phyloP scores from a whole-genome alignment of 2,888 invertebrate genomes.

The Emesis russula region DNA sequence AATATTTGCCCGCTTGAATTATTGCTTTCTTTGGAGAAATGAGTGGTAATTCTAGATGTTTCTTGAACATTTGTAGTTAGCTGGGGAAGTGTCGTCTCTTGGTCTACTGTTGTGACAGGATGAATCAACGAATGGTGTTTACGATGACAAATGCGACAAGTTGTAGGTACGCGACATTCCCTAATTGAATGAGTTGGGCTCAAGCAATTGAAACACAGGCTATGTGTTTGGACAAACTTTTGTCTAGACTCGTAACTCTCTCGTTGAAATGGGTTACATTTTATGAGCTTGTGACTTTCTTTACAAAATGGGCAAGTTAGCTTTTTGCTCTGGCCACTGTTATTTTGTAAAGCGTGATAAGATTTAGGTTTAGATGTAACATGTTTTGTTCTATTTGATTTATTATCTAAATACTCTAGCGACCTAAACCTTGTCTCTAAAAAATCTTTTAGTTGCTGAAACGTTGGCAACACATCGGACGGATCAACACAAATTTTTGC shows the following conservation, averaged over 20 bases:
- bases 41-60: not conserved
- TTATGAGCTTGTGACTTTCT: not conserved
- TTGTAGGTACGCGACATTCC: not conserved
- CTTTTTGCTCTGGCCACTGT: not conserved
- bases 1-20: not conserved
- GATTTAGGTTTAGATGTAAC: not conserved
- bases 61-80: not conserved
- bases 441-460: not conserved
- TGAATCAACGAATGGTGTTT: conserved; percentile 4
- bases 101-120: not conserved
- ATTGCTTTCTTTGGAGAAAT: not conserved
- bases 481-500: not conserved
- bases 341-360: not conserved
- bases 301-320: conserved; percentile 3
- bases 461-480: not conserved
- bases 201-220: conserved; percentile 1
- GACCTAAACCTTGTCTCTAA: not conserved
- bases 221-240: not conserved
- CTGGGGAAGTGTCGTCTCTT: conserved; percentile 34
- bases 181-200: not conserved
- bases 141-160: conserved; percentile 2
- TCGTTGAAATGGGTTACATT: not conserved
- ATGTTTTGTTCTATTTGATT: not conserved
- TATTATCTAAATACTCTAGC: not conserved
- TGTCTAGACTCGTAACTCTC: conserved; percentile 12